Conservation (phyloP, 2,888 invertebrate species). For the Drosophila merina region DNA sequence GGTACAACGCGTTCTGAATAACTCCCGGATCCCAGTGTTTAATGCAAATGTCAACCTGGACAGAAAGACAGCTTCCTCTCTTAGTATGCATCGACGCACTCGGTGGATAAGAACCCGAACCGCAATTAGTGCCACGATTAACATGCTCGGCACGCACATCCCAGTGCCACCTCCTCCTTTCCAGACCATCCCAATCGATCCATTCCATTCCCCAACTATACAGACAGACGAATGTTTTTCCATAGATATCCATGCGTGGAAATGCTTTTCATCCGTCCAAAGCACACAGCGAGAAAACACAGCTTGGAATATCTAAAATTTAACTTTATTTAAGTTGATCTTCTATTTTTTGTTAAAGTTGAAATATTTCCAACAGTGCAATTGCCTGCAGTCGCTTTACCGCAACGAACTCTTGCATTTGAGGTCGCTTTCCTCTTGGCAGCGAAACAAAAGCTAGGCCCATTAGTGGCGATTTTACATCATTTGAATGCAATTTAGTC, state of each 20-base stretch:
- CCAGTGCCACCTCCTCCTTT: constrained; percentile 8
- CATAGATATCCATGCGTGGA: constrained; percentile 30
- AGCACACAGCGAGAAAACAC: constrained; percentile 19
- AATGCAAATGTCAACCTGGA: constrained; percentile 44
- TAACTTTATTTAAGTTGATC: too few species aligned
- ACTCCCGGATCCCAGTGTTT: constrained; percentile 12
- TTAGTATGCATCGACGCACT: constrained; percentile 58
- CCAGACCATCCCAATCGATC: constrained; percentile 19
- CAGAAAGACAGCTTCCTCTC: constrained; percentile 28
- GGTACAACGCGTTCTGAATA: constrained; percentile 17
- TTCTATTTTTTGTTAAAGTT: too few species aligned
- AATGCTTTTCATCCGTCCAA: constrained; percentile 32
- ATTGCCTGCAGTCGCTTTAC: constrained; percentile 63
- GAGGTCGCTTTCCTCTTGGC: constrained; percentile 71
- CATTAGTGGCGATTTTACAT: constrained; percentile 73
- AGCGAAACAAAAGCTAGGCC: constrained; percentile 64
- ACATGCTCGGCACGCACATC: constrained; percentile 67
- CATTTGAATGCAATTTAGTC: constrained; percentile 76
- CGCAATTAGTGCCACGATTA: constrained; percentile 71
- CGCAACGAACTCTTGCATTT: constrained; percentile 67
- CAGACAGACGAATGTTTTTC: constrained; percentile 51
- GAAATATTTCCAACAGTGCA: constrained; percentile 10
- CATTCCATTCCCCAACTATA: constrained; percentile 8
- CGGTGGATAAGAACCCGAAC: constrained; percentile 50
- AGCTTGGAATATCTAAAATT: too few species aligned